Evolutionary conservation across 2,113 vertebrate species (phyloP), one percentile per base, ranked within the genome.

Genomic region (Perca fluviatilis): DNA sequence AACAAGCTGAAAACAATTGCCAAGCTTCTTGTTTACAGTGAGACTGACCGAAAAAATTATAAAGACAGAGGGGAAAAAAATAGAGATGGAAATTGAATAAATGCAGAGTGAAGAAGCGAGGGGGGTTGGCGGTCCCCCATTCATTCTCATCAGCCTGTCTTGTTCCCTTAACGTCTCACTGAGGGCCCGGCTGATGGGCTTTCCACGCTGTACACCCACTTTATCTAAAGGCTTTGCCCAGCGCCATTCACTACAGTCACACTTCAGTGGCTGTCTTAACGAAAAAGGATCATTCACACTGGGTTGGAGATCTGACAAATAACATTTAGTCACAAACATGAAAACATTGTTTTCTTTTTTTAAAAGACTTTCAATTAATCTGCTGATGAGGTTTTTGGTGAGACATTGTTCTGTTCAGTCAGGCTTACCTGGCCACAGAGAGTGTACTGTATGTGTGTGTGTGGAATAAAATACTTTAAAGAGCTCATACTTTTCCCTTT

Each of bases 131-230:
- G 33, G 70, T 69, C 54, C 74, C 83, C 80, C 77, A 89, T 92
- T 89, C 86, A 86, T 93, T 82, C 78, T 90, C 91, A 91, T 92
- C 92, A 91, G 82, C 57, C 79, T 77, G 85, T 82, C 85, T 75
- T 62, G 70, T 87, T 83, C 73, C 66, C 77, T 86, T 27, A 86
- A 70, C 60, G 54, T 79, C 83, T 86, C 83, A 80, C 78, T 75
- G 82, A 85, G 87, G 77, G 71, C 18, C 57, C 4, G 27, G 47
- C 70, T 75, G 86, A 88, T 80, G 2, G 82, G 79, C 79, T 85
- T 76, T 83, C 78, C 77, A 89, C 43, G 54, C 80, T 23, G 57
- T 74, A 77, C 82, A 50, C 75, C 27, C 69, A 50, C 79, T 87
- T 83, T 73, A 87, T 83, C 79, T 74, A 77, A 77, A 70, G 74